Evolutionary conservation across 2,888 invertebrate genomes (phyloP).

Genomic region (Philereme vetulata): DNA sequence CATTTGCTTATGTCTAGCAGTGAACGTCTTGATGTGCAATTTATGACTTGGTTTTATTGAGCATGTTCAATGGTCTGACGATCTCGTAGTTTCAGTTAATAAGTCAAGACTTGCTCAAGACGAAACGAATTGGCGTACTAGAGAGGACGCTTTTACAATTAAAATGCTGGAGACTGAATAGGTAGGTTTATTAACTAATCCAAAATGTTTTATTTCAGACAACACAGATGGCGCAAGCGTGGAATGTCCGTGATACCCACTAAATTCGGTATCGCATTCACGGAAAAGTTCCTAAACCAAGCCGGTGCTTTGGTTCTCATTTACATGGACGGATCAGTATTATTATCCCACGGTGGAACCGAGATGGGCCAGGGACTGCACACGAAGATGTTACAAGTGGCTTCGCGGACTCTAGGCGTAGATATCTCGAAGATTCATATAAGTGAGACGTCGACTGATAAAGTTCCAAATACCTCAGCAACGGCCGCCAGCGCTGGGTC

Average conservation of each 20-base stretch:
- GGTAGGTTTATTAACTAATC: too few species aligned
- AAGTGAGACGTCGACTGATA: slow-evolving; percentile 93
- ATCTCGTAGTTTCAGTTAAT: too few species aligned
- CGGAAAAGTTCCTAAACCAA: slow-evolving; percentile 90
- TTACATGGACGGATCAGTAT: slow-evolving; percentile 94
- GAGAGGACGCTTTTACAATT: too few species aligned
- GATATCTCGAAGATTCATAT: slow-evolving; percentile 90
- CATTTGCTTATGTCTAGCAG: neutral
- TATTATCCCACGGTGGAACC: slow-evolving; percentile 95
- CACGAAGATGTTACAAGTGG: slow-evolving; percentile 97
- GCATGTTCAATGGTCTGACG: too few species aligned
- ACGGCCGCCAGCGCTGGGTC: slow-evolving; percentile 95
- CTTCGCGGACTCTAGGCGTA: slow-evolving; percentile 88
- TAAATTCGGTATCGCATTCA: slow-evolving; percentile 93
- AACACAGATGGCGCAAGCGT: slow-evolving; percentile 93
- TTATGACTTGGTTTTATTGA: too few species aligned
- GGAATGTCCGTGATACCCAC: slow-evolving; percentile 93
- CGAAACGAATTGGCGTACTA: too few species aligned
- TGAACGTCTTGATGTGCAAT: too few species aligned
- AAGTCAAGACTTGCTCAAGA: too few species aligned
- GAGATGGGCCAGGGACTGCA: slow-evolving; percentile 99
- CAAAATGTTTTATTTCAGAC: slow-evolving; percentile 69
- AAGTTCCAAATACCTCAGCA: slow-evolving; percentile 95
- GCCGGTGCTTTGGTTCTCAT: slow-evolving; percentile 93
- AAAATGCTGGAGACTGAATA: too few species aligned